Base-by-base conservation (phyloP, 2,113 vertebrate species). In the Vidua macroura region DNA sequence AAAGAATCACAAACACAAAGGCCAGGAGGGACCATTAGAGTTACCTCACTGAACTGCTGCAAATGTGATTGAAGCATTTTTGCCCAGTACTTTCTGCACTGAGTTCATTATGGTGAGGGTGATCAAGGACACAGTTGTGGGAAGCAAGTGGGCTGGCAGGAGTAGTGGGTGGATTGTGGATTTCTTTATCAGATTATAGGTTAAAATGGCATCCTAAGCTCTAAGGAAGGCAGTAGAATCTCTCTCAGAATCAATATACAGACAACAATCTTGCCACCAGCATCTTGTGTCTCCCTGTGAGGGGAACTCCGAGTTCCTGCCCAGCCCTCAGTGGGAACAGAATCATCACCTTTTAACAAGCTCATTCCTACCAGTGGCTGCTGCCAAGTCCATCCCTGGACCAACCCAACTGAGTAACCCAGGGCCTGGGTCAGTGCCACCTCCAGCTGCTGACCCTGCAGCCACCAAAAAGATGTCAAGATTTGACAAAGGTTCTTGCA, bases 1-100 rank as follows among this genome's bases (percentile, higher is more conserved):
- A 82, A 84, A 86, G 77, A 75, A 48, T 37, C 39, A 81, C 76
- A 84, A 84, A 56, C 76, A 75, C 15, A 74, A 86, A 52, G 13
- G 24, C 27, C 72, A 78, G 68, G 56, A 81, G 35, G 8, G 20
- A 68, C 21, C 7, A 22, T 66, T 13, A 46, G 4, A 75, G 13
- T 79, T 41, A 66, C 22, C 37, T 51, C 20, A 44, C 13, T 51
- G 72, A 93, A 75, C 44, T 37, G 15, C 15, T 90, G 52, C 14
- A 92, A 83, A 86, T 59, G 6, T 0, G 0, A 9, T 37, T 66
- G 20, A 74, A 23, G 30, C 6, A 24, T 46, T 77, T 82, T 83
- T 76, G 4, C 28, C 13, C 64, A 23, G 35, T 25, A 4, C 35
- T 56, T 72, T 86, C 55, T 83, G 19, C 27, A 31, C 35, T 56